Evolutionary conservation across 2,888 invertebrate genomes (phyloP), one percentile per base, ranked within the genome.

Genomic region (Campopleginae sp.): DNA sequence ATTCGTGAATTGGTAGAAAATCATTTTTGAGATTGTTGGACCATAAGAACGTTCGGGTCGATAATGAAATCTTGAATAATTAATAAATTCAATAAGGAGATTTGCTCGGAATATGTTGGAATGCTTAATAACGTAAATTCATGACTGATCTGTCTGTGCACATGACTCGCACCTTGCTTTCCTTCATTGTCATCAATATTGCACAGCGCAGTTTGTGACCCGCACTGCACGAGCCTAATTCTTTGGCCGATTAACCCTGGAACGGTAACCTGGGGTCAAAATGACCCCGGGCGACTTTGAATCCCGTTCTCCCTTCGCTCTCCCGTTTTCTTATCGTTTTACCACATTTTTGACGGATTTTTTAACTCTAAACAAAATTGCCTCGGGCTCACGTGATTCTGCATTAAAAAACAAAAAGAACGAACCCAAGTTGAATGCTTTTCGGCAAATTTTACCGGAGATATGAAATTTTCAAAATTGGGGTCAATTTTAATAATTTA

Each of bases 161-260:
- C 80, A 82, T 77, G 71, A 76, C 82, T 80, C 85, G 58, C 80
- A 82, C 80, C 85, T 85, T 76, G 85, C 82, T 85, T 82, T 61
- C 66, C 71, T 80, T 76, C 33, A 77, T 82, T 77, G 33, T 71
- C 72, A 76, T 85, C 75, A 14, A 68, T n/a, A 51, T 31, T 63
- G 75, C 54, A 75, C 70, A 14, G 44, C 42, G 27, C 65, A 66
- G 65, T 71, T 72, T 71, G 42, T 66, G n/a, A 33, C 33, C 17
- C 76, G 42, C 23, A 70, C 63, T 33, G 63, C 76, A 71, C 71
- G 38, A 61, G 72, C 42, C 58, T 44, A 19, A 54, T 58, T 23
- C 14, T 74, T 38, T 14, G 19, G 19, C 38, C 58, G 27, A 27
- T 58, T 27, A 58, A 58, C n/a, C n/a, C n/a, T n/a, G n/a, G n/a